Base-by-base conservation (phyloP, 1,140 invertebrate genomes). In the Panagrolaimus sp. region DNA sequence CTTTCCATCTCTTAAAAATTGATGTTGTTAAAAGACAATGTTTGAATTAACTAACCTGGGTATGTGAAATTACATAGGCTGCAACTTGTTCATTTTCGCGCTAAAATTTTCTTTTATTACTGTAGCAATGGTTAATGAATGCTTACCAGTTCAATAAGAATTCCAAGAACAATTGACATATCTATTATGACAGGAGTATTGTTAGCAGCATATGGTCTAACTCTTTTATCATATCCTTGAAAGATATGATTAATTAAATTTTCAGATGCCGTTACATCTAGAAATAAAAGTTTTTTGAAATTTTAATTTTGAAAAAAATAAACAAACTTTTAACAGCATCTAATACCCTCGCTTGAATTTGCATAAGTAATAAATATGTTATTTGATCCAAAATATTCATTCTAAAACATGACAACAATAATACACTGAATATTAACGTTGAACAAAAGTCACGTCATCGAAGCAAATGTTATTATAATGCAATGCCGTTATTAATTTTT, bases 161-260 rank as follows among this genome's bases (percentile, higher is more conserved):
- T 78, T 45, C 77, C 76, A 5, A 78, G 64, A n/a, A 78, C 76
- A 48, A 78, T 79, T n/a, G 72, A 71, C 76, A 78, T 75, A 46
- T 78, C 44, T 7, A 78, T 66, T 11, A 72, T 66, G 3, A 78
- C 76, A 9, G 76, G 68, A n/a, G 25, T 44, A 16, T 47, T 47
- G 13, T 63, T 42, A 20, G 70, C 67, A 5, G 68, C 67, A 48
- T 69, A 77, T 47, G 74, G 74, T 51, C 76, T 66, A 63, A 76
- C 66, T 65, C 74, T 43, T 47, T 67, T 69, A 43, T 74, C 70
- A 42, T 72, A 74, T 5, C 38, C 38, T n/a, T 63, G 16, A 43
- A 63, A 43, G 27, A 63, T 31, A 20, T 16, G 16, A 43, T 63
- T 27, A 5, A 63, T 16, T 14, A 63, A 16, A 9, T 63, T 16